Conservation (phyloP, 1,140 invertebrate genomes). For the Lasioglossum albipes region DNA sequence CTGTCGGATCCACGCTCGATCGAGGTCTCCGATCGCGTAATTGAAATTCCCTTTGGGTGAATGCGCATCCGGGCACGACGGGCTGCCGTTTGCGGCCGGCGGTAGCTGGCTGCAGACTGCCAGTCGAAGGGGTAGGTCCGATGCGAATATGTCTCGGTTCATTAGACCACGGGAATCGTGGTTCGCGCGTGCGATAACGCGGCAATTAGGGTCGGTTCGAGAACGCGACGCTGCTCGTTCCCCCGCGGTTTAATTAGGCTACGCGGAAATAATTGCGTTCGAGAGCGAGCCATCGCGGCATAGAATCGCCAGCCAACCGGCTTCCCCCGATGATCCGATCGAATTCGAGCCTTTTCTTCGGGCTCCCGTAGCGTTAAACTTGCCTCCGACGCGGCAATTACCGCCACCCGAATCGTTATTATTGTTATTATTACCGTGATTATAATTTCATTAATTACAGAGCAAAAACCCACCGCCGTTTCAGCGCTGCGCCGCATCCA, state of each 20-base stretch:
- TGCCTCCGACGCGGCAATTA: neutral
- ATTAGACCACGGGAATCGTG: constrained; percentile 20
- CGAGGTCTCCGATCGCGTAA: constrained; percentile 8
- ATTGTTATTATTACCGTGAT: too few relatives aligned
- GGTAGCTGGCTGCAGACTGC: neutral
- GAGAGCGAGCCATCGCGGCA: constrained; percentile 4
- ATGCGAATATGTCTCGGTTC: constrained; percentile 12
- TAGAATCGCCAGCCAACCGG: constrained; percentile 3
- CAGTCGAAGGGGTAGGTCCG: neutral
- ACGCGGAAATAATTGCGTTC: constrained; percentile 15
- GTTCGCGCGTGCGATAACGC: constrained; percentile 23
- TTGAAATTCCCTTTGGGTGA: constrained; percentile 31
- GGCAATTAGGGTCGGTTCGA: constrained; percentile 23
- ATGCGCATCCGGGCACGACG: constrained; percentile 9
- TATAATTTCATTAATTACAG: too few relatives aligned
- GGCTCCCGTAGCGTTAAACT: neutral
- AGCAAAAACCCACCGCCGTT: too few relatives aligned
- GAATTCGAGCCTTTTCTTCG: neutral
- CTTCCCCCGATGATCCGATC: constrained; percentile 11
- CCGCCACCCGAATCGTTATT: neutral
- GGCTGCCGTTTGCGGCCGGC: neutral
- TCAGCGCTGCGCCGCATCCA: too few relatives aligned
- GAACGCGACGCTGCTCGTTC: constrained; percentile 7
- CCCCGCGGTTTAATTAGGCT: constrained; percentile 10
- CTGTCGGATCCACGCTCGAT: neutral